Conservation (phyloP, 1,140 invertebrate genomes). For the Drosophila saltans region DNA sequence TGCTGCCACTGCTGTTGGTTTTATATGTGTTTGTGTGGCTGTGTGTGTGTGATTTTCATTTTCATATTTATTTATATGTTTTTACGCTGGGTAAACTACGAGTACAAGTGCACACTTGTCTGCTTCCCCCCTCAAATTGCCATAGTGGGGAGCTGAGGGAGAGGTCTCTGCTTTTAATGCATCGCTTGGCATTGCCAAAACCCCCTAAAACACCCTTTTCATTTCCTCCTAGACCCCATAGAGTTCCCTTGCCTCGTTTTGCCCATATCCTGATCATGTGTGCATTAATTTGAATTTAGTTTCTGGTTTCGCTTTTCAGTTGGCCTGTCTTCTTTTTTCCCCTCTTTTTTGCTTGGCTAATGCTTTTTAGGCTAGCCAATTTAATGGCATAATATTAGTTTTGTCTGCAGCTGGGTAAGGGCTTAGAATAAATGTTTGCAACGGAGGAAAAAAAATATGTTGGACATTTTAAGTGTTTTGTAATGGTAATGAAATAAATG, state of each 20-base stretch:
- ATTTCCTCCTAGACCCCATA: neutral
- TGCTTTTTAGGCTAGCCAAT: constrained; percentile 58
- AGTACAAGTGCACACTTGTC: constrained; percentile 77
- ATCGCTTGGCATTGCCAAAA: constrained; percentile 42
- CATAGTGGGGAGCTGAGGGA: neutral
- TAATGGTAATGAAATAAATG: neutral
- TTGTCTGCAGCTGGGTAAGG: constrained; percentile 22
- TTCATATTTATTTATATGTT: constrained; percentile 60
- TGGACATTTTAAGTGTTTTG: constrained; percentile 2
- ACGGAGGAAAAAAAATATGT: neutral
- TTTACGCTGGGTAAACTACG: constrained; percentile 62
- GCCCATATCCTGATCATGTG: constrained; percentile 37
- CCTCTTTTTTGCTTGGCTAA: constrained; percentile 29
- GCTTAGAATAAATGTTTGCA: neutral
- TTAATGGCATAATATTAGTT: constrained; percentile 68
- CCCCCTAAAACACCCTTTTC: neutral
- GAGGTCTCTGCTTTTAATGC: constrained; percentile 57
- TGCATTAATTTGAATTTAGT: constrained; percentile 73
- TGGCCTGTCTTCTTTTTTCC: neutral
- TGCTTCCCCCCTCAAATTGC: constrained; percentile 39
- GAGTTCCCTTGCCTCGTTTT: neutral
- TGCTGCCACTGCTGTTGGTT: constrained; percentile 26
- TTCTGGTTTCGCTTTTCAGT: constrained; percentile 29
- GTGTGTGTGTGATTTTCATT: constrained; percentile 53
- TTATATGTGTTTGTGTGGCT: constrained; percentile 17